Conservation (phyloP, 2,888 invertebrate species). For the Orthonevra nobilis region DNA sequence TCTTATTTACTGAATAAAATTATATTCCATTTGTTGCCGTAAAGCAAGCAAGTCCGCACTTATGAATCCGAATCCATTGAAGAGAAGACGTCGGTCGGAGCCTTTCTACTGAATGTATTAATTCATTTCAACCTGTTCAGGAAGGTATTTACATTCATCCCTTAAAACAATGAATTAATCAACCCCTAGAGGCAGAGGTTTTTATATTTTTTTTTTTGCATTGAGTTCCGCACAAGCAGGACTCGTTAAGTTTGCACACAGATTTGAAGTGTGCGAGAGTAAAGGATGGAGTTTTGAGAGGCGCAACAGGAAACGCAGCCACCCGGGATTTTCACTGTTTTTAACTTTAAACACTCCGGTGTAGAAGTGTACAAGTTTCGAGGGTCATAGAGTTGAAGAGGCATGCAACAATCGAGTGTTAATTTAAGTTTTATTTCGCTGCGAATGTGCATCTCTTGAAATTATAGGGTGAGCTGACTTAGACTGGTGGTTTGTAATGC, state of each 20-base stretch:
- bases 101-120: slow-evolving; percentile 30
- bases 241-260: slow-evolving; percentile 52
- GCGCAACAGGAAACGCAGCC: slow-evolving; percentile 58
- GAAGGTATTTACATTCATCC: slow-evolving; percentile 46
- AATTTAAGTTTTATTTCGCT: slow-evolving; percentile 53
- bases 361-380: slow-evolving; percentile 46
- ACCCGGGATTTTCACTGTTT: slow-evolving; percentile 21
- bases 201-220: neutral
- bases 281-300: slow-evolving; percentile 38
- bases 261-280: slow-evolving; percentile 31
- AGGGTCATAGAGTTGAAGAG: slow-evolving; percentile 54
- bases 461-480: too few species aligned
- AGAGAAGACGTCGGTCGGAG: too few species aligned
- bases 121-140: slow-evolving; percentile 15
- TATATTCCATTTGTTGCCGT: too few species aligned
- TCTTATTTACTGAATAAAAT: too few species aligned
- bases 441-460: too few species aligned
- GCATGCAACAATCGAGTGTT: slow-evolving; percentile 61
- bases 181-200: slow-evolving; percentile 33
- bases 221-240: slow-evolving; percentile 28
- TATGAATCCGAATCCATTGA: slow-evolving; percentile 5
- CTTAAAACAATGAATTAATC: slow-evolving; percentile 64
- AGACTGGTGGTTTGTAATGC: too few species aligned
- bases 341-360: slow-evolving; percentile 44
- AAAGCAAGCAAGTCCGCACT: too few species aligned